A percentile compares a stretch with the other conserved stretches of the same genome.
phyloP scores from a whole-genome alignment of 2,888 invertebrate species.

The Piscicola geometra region DNA sequence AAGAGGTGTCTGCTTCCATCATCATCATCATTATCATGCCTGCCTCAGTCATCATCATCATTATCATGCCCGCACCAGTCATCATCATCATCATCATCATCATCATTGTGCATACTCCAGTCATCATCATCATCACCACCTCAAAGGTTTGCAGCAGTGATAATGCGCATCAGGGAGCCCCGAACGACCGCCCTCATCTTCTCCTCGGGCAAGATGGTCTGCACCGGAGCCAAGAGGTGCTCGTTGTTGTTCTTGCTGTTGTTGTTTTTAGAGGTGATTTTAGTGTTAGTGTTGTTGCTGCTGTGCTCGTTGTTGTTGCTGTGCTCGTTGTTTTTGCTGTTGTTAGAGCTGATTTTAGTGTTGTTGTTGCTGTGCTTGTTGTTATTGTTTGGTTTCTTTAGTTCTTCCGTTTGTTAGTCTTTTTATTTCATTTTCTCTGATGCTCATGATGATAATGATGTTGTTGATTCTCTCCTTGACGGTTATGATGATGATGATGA shows the following conservation, averaged over 20 bases:
- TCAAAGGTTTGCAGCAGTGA: conserved; percentile 81
- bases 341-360: neutral
- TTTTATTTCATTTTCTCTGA: neutral
- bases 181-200: conserved; percentile 77
- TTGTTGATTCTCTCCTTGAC: too few species aligned
- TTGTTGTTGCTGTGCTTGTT: neutral
- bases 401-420: neutral
- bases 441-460: neutral
- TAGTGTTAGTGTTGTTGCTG: too few species aligned
- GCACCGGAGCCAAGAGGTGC: conserved; percentile 72
- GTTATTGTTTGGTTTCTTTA: neutral
- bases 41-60: too few species aligned
- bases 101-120: neutral
- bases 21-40: neutral
- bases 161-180: conserved; percentile 83
- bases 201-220: conserved; percentile 80
- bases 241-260: neutral
- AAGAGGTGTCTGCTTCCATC: conserved; percentile 59
- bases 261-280: too few species aligned
- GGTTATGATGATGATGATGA: neutral
- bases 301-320: too few species aligned
- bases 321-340: neutral
- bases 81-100: neutral
- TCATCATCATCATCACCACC: neutral
- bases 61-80: neutral